These are phyloP conservation scores for Hyaena hyaena DNA, from an alignment of 2,113 vertebrate genomes.

Conservation along the genomic window DNA sequence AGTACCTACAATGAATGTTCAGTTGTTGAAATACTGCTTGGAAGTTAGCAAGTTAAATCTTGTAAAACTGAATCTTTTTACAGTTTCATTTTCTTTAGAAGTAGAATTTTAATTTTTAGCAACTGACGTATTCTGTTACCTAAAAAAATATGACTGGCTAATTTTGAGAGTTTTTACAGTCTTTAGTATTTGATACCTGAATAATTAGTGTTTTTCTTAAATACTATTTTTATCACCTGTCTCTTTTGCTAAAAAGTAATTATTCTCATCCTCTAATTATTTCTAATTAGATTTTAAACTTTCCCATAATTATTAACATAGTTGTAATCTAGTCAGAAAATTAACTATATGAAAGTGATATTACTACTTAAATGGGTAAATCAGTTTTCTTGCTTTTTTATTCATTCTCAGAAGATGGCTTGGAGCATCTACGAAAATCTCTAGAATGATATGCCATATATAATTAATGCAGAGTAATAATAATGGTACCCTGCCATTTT, in stretches of 20 bases:
- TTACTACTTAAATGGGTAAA: constrained; percentile 51
- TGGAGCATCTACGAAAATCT: constrained; percentile 55
- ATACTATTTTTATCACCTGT: constrained; percentile 65
- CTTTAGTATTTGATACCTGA: constrained; percentile 42
- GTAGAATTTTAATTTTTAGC: constrained; percentile 24
- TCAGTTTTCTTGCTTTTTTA: constrained; percentile 57
- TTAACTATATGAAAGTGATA: constrained; percentile 57
- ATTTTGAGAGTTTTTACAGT: constrained; percentile 60
- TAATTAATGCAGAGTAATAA: constrained; percentile 36
- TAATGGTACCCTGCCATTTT: neutral
- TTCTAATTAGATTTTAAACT: constrained; percentile 72
- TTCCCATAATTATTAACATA: constrained; percentile 67
- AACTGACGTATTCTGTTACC: constrained; percentile 37
- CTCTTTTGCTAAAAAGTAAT: constrained; percentile 68
- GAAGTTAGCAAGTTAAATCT: neutral
- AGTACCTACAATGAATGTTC: constrained; percentile 79
- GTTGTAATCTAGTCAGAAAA: constrained; percentile 65
- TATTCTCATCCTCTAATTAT: constrained; percentile 75
- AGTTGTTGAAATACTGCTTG: neutral
- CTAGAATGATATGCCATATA: neutral
- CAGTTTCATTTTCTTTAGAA: neutral
- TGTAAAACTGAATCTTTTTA: constrained; percentile 38
- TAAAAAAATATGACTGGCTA: constrained; percentile 50
- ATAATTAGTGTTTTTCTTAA: constrained; percentile 72
- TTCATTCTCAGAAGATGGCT: constrained; percentile 54